A percentile compares a stretch with the other conserved stretches of the same genome.
Evolutionary conservation across 2,888 invertebrate genomes (phyloP).

Genomic region (Ecliptopera silaceata): DNA sequence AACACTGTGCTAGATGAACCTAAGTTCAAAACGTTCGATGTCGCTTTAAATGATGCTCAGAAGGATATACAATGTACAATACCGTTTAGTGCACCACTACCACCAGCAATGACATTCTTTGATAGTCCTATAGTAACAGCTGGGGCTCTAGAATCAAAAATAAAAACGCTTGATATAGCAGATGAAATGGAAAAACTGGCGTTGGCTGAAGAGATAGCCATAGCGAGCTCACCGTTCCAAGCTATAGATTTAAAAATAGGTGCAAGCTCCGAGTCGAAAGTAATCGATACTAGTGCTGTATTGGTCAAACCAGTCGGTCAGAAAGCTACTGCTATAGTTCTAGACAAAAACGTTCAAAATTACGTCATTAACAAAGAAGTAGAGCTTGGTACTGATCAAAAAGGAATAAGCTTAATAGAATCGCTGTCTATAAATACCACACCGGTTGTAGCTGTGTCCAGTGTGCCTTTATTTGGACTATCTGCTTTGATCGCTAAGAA

Average conservation of each 20-base stretch:
- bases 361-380: constrained; percentile 9
- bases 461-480: constrained; percentile 51
- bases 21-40: background rate
- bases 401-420: constrained; percentile 38
- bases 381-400: constrained; percentile 6
- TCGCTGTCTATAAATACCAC: constrained; percentile 41
- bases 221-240: constrained; percentile 12
- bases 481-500: constrained; percentile 49
- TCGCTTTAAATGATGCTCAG: background rate
- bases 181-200: constrained; percentile 17
- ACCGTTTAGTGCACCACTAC: constrained; percentile 15
- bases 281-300: constrained; percentile 2
- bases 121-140: constrained; percentile 16
- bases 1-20: background rate
- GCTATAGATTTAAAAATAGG: constrained; percentile 10
- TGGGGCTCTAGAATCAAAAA: constrained; percentile 5
- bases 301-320: constrained; percentile 9
- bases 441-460: constrained; percentile 45
- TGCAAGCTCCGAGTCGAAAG: constrained; percentile 1
- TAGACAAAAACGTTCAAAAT: constrained; percentile 8
- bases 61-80: background rate
- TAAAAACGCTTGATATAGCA: constrained; percentile 10
- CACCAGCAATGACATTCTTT: constrained; percentile 31
- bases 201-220: constrained; percentile 22
- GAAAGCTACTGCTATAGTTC: background rate